These are phyloP conservation scores for Zoanthus solanderi DNA, from an alignment of 92 coral and sea anemone genomes.

Conservation along the genomic window DNA sequence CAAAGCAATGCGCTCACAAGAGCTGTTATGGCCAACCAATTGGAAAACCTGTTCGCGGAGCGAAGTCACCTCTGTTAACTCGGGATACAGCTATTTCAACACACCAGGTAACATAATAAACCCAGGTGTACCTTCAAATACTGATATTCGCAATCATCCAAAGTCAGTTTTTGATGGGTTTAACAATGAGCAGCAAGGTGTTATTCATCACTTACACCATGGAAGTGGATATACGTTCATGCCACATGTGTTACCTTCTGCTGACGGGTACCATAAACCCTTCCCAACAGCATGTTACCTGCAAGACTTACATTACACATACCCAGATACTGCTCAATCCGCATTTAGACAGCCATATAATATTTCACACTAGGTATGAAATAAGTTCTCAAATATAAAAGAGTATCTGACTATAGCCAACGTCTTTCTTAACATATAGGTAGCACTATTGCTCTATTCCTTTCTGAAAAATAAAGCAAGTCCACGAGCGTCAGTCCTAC, in stretches of 20 bases:
- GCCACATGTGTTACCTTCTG: not conserved
- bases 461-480: no score
- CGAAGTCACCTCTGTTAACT: not conserved
- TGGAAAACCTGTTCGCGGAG: conserved; percentile 9
- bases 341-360: conserved; percentile 18
- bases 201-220: not conserved
- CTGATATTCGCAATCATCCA: not conserved
- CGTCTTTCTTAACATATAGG: not conserved
- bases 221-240: not conserved
- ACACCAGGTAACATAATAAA: not conserved
- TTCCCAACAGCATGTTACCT: not conserved
- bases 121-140: not conserved
- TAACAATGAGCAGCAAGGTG: conserved; percentile 12
- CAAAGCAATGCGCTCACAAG: not conserved
- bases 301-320: not conserved
- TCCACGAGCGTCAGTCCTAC: no score
- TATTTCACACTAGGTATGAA: not conserved
- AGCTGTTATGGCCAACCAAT: conserved; percentile 5
- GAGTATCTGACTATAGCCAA: not conserved
- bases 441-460: no score
- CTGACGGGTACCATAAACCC: not conserved
- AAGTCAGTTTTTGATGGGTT: conserved; percentile 2
- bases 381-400: not conserved
- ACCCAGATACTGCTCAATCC: not conserved
- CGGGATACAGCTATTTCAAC: not conserved